phyloP scores from a whole-genome alignment of 2,888 invertebrate genomes.

The Gastrophysa polygoni region DNA sequence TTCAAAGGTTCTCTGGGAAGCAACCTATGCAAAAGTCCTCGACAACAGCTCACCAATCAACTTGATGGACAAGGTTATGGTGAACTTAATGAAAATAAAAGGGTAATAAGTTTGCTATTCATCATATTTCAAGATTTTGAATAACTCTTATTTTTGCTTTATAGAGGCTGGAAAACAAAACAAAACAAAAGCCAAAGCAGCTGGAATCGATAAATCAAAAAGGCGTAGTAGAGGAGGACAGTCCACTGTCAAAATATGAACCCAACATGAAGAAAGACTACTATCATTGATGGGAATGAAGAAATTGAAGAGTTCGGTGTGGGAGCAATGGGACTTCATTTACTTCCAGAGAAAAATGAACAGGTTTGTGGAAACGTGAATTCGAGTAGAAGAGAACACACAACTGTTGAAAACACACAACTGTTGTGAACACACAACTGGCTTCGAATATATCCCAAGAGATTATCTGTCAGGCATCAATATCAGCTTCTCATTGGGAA shows the following conservation, averaged over 20 bases:
- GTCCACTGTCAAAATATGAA: not conserved
- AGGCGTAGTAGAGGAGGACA: not conserved
- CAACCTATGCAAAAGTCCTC: not conserved
- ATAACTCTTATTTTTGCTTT: not conserved
- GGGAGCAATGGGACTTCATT: not conserved
- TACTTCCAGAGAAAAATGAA: not conserved
- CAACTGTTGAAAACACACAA: not conserved
- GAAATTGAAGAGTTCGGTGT: not conserved
- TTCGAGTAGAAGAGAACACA: not conserved
- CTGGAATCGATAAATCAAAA: not conserved
- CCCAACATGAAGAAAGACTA: constrained; percentile 2
- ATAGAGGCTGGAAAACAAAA: not conserved
- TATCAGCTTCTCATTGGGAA: not conserved
- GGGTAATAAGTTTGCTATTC: not conserved
- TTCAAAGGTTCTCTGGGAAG: constrained; percentile 1
- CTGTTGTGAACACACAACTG: not conserved
- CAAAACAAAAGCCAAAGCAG: constrained; percentile 4
- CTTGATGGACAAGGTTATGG: not conserved
- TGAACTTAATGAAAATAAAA: no score
- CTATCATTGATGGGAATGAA: not conserved
- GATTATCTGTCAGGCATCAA: not conserved
- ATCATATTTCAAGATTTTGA: not conserved
- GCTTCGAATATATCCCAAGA: not conserved
- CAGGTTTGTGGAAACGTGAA: constrained; percentile 2
- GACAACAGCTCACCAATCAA: not conserved